These are phyloP conservation scores for Madoqua kirkii DNA, from an alignment of 2,113 vertebrate species.

Conservation along the genomic window DNA sequence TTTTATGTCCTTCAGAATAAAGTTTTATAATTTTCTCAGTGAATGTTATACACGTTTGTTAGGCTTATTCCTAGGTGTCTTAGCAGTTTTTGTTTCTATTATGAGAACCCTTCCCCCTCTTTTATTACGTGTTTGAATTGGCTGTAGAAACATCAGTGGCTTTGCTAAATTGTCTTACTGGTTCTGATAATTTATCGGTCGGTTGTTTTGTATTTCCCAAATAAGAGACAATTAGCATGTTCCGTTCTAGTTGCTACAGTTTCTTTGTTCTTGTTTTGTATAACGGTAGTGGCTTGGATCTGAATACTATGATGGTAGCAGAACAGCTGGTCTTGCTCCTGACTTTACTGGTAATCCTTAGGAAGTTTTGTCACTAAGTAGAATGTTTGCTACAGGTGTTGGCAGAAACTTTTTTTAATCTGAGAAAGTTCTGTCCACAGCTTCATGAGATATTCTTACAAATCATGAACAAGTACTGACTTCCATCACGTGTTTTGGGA, in stretches of 20 bases:
- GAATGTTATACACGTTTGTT: neutral
- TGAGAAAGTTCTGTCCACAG: neutral
- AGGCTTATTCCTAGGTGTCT: neutral
- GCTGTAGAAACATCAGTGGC: conserved; percentile 21
- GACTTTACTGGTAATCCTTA: neutral
- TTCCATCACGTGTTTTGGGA: neutral
- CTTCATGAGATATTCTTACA: neutral
- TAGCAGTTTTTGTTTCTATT: neutral
- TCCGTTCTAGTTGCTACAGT: neutral
- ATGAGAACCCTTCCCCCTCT: neutral
- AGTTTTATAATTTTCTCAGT: neutral
- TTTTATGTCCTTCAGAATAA: neutral
- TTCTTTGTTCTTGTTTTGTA: neutral
- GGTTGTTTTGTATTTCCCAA: conserved; percentile 2
- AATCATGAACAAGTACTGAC: neutral
- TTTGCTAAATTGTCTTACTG: conserved; percentile 34
- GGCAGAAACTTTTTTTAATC: neutral
- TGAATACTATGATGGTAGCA: neutral
- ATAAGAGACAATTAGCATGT: neutral
- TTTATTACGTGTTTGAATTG: conserved; percentile 18
- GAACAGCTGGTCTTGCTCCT: neutral
- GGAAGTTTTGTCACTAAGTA: neutral
- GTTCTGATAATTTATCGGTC: neutral
- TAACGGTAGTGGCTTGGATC: neutral
- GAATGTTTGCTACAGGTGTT: neutral